Evolutionary conservation across 2,113 vertebrate species (phyloP), one percentile per base, ranked within the genome.

Genomic region (Buteo buteo): DNA sequence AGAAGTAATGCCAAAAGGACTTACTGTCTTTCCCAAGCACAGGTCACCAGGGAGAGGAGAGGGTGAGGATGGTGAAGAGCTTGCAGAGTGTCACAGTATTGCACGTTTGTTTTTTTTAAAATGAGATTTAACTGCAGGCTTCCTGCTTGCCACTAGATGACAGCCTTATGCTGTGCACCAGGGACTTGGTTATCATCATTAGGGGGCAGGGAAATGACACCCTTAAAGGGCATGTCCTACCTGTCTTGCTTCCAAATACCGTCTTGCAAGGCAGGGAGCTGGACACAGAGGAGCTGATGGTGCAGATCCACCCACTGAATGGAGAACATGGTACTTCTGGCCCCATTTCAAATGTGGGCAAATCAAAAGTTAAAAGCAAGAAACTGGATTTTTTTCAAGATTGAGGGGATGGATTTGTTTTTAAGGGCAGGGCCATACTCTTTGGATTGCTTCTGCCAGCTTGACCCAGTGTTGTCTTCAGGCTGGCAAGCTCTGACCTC

Each of bases 91-190:
- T 36, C 3, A 3, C n/a, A 7, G 25, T 13, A 11, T 24, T 13
- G 49, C 10, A 13, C 3, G 1, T 58, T 50, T 70, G n/a, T 14
- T 18, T 81, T 66, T 67, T 29, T 31, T 67, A 77, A 86, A 77
- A 86, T 64, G 73, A 94, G 36, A n/a, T 80, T 86, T 80, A 94
- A 89, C 90, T 96, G 93, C 2, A 83, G 86, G 64, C 45, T 94
- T 74, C 64, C 40, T 78, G 47, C 34, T 93, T 93, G 82, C 95
- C 95, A 50, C 96, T 94, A 96, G 95, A 76, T 97, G 96, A 84
- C 95, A 95, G 91, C 73, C 94, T 96, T 91, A 70, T 59, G 79
- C 95, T 87, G 86, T 76, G 81, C 58, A 36, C 87, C 32, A 59
- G 19, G 49, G 36, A 8, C 81, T 25, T 55, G 28, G 34, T n/a